Evolutionary conservation across 1,140 invertebrate genomes (phyloP), one percentile per base, ranked within the genome.

Genomic region (Matsumurasca onukii): DNA sequence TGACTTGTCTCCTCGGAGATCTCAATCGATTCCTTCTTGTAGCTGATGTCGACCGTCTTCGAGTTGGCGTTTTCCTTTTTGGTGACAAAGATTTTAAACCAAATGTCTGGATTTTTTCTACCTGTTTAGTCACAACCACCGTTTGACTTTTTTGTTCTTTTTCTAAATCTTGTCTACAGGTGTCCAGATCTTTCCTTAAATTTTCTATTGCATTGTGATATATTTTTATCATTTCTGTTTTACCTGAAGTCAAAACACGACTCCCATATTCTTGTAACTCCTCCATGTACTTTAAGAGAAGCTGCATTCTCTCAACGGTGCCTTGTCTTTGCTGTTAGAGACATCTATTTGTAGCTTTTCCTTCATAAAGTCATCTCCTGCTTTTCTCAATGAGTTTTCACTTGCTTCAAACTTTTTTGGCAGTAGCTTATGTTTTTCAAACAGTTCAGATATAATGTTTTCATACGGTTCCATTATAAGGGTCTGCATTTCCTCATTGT

Each of bases 211-310:
- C 55, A 59, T 59, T 59, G 25, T 59, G 25, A 27, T 59, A 59
- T 2, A 59, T 59, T 27, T 59, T 59, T 2, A 59, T 59, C 55
- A 59, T 59, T 22, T 59, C 55, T 59, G 55, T 13, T n/a, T 27
- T 2, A 5, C 55, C 55, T 9, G 55, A 59, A 59, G 22, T 29
- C 24, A 59, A 59, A 3, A 59, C 55, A 22, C 55, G 15, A n/a
- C 55, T 59, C n/a, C 55, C 55, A 27, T 59, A 59, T n/a, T 59
- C 55, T 59, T 59, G 55, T 59, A 59, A 24, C 24, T 59, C 24
- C 24, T 59, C 55, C 55, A 59, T 59, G 25, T 59, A 59, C 9
- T 59, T 59, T 27, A 59, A 59, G 1, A 59, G 25, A 3, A 59
- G 55, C 5, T 25, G 15, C 55, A 59, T 59, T 59, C 55, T 59